Percentiles rank a stretch among this genome's conserved stretches.
Evolutionary conservation across 2,888 invertebrate genomes (phyloP).

Genomic region (Odontomyia ornata): DNA sequence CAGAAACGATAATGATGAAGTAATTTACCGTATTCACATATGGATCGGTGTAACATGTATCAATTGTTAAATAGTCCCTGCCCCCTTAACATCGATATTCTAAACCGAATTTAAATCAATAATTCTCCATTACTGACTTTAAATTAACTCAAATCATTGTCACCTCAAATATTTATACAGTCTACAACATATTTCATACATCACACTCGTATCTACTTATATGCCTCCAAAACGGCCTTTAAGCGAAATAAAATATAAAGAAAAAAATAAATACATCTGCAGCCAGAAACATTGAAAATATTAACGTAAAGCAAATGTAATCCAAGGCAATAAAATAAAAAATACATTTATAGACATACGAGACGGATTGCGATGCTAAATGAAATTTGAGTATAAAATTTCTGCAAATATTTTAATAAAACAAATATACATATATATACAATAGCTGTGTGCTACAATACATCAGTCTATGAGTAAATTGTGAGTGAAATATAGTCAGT

Average conservation of each 20-base stretch:
- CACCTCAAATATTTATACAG: neutral
- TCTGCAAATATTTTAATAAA: neutral
- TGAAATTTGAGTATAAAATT: slow-evolving; percentile 1
- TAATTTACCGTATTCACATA: too few relatives aligned
- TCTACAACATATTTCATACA: neutral
- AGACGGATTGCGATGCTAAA: too few relatives aligned
- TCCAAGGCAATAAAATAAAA: neutral
- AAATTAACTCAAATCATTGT: too few relatives aligned
- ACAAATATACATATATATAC: neutral
- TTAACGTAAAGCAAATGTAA: neutral
- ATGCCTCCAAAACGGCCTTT: neutral
- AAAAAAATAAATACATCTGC: slow-evolving; percentile 6
- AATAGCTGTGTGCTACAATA: slow-evolving; percentile 6
- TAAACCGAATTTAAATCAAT: too few relatives aligned
- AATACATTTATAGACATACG: neutral
- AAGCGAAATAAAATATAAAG: neutral
- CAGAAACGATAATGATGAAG: too few relatives aligned
- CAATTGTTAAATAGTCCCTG: too few relatives aligned
- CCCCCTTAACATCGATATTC: too few relatives aligned
- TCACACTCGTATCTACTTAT: neutral
- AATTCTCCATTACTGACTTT: too few relatives aligned
- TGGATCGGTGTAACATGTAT: too few relatives aligned
- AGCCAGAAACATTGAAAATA: slow-evolving; percentile 11
- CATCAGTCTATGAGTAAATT: too few relatives aligned
- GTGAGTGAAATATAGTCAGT: too few relatives aligned